phyloP scores from a whole-genome alignment of 2,797 vertebrate species.

The Anguilla megastoma region DNA sequence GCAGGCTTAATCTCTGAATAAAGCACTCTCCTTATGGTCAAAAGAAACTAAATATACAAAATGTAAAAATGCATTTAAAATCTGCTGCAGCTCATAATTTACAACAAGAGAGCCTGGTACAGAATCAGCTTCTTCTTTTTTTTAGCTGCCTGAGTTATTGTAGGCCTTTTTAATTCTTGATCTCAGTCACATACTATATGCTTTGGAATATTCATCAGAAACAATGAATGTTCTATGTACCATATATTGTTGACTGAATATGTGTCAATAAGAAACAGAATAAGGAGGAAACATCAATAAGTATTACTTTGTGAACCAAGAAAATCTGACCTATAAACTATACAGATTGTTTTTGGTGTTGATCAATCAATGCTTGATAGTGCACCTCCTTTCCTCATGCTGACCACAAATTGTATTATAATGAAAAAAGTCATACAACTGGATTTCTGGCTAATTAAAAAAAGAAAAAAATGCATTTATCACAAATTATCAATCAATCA shows the following conservation, averaged over 20 bases:
- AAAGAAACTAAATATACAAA: neutral
- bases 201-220: neutral
- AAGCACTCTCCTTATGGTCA: neutral
- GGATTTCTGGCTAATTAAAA: neutral
- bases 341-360: neutral
- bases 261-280: neutral
- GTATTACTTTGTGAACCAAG: neutral
- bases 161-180: neutral
- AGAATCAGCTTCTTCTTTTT: neutral
- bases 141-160: neutral
- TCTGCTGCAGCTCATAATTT: neutral
- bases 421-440: neutral
- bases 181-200: neutral
- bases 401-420: neutral
- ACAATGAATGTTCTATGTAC: neutral
- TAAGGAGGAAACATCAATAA: neutral
- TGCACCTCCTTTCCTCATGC: neutral
- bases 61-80: neutral
- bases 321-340: neutral
- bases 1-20: slow-evolving; percentile 5
- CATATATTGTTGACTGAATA: neutral
- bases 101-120: neutral
- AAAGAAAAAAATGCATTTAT: neutral
- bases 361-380: neutral
- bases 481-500: neutral